Evolutionary conservation across 2,888 invertebrate genomes (phyloP), one percentile per base, ranked within the genome.

Genomic region (Luperina testacea): DNA sequence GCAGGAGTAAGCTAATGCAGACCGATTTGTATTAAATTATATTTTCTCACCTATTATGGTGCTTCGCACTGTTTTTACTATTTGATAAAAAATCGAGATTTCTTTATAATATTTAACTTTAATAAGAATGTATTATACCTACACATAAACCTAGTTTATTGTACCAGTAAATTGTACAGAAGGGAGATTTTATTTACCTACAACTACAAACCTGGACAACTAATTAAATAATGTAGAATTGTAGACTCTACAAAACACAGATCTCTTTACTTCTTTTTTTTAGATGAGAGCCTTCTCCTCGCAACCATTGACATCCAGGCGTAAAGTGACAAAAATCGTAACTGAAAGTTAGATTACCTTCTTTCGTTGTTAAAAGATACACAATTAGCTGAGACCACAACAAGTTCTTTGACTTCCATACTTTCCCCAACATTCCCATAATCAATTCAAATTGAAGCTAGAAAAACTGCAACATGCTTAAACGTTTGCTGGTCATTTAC

Each of bases 401-500:
- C 1, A 57, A n/a, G 57, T 59, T 59, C 57, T 59, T 59, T 72
- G 45, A 38, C 17, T 81, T 69, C 72, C 72, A 70, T 27, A 72
- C 45, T 77, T 77, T 80, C 68, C 57, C 45, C 15, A 5, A 64
- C 1, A 69, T 32, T 59, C 24, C 68, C 17, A n/a, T 64, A 71
- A 68, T 72, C 3, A 48, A 85, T 82, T 72, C 61, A 67, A 76
- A 72, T 75, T 13, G 1, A 75, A 51, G 48, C 59, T 20, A 72
- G 24, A 72, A 86, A 86, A 85, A 82, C n/a, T n/a, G 9, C 73
- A 69, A 63, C 61, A 72, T 71, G 51, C 70, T 48, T 32, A 61
- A 48, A 78, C 24, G 11, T 61, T 20, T 17, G 51, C 42, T 59
- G 38, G 65, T 45, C 20, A 63, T n/a, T 71, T 59, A 59, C 79